These are phyloP conservation scores for Drosophila kanapiae DNA, from an alignment of 1,140 invertebrate genomes.

Conservation along the genomic window DNA sequence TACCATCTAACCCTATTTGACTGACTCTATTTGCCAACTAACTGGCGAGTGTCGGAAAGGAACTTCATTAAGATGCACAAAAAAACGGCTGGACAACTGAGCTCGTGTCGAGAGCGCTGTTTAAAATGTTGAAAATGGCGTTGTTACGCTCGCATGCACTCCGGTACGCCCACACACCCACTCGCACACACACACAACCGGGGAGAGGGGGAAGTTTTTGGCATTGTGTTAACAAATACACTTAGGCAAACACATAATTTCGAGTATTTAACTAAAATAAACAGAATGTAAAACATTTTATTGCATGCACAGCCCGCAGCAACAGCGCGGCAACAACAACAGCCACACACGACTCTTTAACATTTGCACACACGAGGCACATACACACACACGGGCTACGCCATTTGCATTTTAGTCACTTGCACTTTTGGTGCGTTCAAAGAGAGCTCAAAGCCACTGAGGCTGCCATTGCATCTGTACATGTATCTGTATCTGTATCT, in stretches of 20 bases:
- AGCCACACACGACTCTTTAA: slow-evolving; percentile 53
- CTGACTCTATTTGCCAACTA: slow-evolving; percentile 6
- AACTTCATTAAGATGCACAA: slow-evolving; percentile 37
- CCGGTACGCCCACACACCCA: slow-evolving; percentile 4
- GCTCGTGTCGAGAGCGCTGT: slow-evolving; percentile 36
- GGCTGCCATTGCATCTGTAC: slow-evolving; percentile 8
- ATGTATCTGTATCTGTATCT: slow-evolving; percentile 16
- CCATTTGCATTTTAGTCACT: slow-evolving; percentile 82
- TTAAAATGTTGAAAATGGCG: slow-evolving; percentile 61
- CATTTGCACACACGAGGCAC: slow-evolving; percentile 42
- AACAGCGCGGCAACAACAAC: slow-evolving; percentile 1
- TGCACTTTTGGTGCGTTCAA: slow-evolving; percentile 75
- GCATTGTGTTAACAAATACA: slow-evolving; percentile 80
- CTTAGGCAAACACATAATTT: slow-evolving; percentile 83
- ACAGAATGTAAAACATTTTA: slow-evolving; percentile 84
- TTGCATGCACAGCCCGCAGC: slow-evolving; percentile 59
- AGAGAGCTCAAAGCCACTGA: slow-evolving; percentile 56
- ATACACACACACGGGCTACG: slow-evolving; percentile 16
- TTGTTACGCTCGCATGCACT: slow-evolving; percentile 45
- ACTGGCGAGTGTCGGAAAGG: not conserved
- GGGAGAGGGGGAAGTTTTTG: slow-evolving; percentile 13
- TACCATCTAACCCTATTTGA: not conserved
- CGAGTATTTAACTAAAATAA: slow-evolving; percentile 84
- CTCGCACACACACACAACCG: not conserved
- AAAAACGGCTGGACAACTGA: slow-evolving; percentile 18